Evolutionary conservation across 2,113 vertebrate species (phyloP).

Genomic region (Nothoprocta pentlandii): DNA sequence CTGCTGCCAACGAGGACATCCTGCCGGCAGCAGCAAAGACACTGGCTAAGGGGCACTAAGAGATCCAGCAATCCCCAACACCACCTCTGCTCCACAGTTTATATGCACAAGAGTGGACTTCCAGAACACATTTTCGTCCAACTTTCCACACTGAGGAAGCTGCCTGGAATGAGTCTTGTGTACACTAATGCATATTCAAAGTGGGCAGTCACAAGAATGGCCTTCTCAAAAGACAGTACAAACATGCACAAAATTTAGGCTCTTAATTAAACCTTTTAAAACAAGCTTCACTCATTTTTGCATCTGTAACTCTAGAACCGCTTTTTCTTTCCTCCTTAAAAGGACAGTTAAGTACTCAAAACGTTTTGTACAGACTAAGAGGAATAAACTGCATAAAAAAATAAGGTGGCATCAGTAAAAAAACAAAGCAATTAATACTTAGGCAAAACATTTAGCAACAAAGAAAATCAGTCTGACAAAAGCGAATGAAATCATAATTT

Average conservation of each 20-base stretch:
- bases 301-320: background rate
- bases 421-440: background rate
- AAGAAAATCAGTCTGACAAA: background rate
- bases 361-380: background rate
- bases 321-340: background rate
- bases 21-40: background rate
- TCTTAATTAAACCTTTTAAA: background rate
- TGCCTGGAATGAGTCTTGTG: background rate
- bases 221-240: background rate
- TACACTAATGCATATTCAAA: background rate
- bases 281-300: background rate
- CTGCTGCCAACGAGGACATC: background rate
- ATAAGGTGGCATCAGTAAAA: background rate
- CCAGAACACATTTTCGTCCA: background rate
- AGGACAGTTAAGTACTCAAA: background rate
- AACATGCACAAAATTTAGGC: background rate
- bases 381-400: background rate
- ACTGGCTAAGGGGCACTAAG: background rate
- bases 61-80: background rate
- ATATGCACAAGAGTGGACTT: background rate
- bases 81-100: background rate
- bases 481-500: background rate
- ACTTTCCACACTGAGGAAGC: background rate
- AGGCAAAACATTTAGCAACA: background rate
- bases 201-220: accelerated